Evolutionary conservation across 2,113 vertebrate species (phyloP).

Genomic region (Trichomycterus rosablanca): DNA sequence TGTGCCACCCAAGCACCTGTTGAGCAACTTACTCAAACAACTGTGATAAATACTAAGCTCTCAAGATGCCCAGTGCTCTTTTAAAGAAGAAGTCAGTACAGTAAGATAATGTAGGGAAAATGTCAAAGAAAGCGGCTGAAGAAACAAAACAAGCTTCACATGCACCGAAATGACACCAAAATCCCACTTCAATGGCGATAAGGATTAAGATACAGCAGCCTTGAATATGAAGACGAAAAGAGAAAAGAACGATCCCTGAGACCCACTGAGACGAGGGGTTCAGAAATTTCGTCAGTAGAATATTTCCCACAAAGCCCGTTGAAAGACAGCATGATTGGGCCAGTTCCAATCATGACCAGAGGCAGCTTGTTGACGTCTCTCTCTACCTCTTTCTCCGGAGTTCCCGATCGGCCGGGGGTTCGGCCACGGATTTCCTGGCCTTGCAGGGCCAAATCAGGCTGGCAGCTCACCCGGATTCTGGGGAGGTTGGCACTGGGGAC

Average conservation of each 20-base stretch:
- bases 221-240: constrained; percentile 7
- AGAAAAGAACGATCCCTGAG: constrained; percentile 15
- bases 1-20: no score
- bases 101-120: neutral
- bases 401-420: constrained; percentile 51
- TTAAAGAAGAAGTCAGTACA: constrained; percentile 16
- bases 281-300: neutral
- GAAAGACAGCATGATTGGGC: constrained; percentile 1
- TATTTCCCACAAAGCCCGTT: neutral
- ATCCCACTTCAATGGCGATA: neutral
- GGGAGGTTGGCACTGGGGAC: constrained; percentile 43
- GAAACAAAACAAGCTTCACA: neutral
- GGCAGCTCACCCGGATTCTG: constrained; percentile 59
- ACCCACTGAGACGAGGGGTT: constrained; percentile 10
- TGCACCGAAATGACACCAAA: constrained; percentile 15
- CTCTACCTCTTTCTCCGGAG: constrained; percentile 55
- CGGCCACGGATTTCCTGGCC: constrained; percentile 54
- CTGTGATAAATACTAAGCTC: no score
- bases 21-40: no score
- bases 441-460: constrained; percentile 27
- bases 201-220: neutral
- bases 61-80: neutral
- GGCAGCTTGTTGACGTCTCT: neutral
- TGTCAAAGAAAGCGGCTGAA: neutral
- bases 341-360: constrained; percentile 5